Evolutionary conservation across 2,113 vertebrate species (phyloP), one percentile per base, ranked within the genome.

Genomic region (Phalacrocorax aristotelis): DNA sequence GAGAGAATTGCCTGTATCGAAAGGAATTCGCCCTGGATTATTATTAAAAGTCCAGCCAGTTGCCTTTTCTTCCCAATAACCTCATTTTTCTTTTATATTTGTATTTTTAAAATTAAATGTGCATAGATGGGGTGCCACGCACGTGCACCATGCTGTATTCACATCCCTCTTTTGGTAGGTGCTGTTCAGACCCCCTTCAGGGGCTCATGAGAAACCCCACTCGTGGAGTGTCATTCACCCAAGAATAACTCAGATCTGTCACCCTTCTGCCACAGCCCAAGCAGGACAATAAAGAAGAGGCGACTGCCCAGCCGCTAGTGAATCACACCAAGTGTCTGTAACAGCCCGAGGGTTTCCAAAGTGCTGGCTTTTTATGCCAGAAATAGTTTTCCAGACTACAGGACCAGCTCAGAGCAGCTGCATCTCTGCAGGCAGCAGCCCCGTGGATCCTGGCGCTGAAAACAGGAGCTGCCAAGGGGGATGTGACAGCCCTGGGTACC

Each of bases 401-500:
- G 30, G 13, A n/a, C n/a, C 27, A 27, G 42, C 46, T 25, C 20
- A 11, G 20, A 38, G 81, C 30, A 70, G 74, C 72, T 27, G 27
- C 27, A 26, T 30, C 42, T 17, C 54, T 8, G 11, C 26, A n/a
- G 18, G 23, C 9, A 3, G 34, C 54, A 82, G 44, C 25, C 25
- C 20, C 2, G 1, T 7, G 44, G 76, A 10, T 34, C 30, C 14
- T 0, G 9, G 12, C 10, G 2, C 81, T 46, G n/a, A 13, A 22
- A 34, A 10, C 13, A 34, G 72, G 62, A 69, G 32, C 38, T 78
- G 64, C 21, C 38, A 4, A 21, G 44, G 22, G 16, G 20, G 4
- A 25, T 1, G 15, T 0, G 7, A 12, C 2, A 7, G 25, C 6
- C 5, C 44, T 7, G 3, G 3, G 11, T 5, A 19, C 5, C 34